Evolutionary conservation across 1,140 invertebrate genomes (phyloP).

Genomic region (Piezodorus guildinii): DNA sequence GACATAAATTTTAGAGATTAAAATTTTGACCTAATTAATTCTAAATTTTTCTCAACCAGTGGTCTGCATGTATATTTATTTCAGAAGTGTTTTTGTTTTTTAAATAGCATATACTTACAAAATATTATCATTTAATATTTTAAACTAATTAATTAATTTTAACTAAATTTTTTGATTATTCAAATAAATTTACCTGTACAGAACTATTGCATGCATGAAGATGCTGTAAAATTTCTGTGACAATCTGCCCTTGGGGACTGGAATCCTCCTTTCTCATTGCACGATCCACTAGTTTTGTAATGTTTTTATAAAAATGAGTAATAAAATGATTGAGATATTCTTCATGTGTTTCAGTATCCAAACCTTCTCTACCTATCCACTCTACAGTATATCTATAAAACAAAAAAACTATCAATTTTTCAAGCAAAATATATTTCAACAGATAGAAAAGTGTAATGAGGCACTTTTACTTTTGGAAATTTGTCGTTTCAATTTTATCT

Average conservation of each 20-base stretch:
- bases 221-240: conserved; percentile 93
- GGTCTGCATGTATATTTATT: too few species aligned
- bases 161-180: not conserved
- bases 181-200: conserved; percentile 48
- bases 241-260: conserved; percentile 83
- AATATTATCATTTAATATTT: too few species aligned
- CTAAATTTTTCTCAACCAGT: too few species aligned
- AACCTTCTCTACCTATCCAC: conserved; percentile 91
- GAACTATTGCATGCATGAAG: conserved; percentile 92
- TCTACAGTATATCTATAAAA: conserved; percentile 77
- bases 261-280: conserved; percentile 93
- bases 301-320: conserved; percentile 87
- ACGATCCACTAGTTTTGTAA: conserved; percentile 81
- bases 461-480: conserved; percentile 62
- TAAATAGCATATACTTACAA: too few species aligned
- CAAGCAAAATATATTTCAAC: not conserved
- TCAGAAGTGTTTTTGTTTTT: too few species aligned
- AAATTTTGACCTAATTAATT: too few species aligned
- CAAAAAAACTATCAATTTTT: not conserved
- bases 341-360: conserved; percentile 82
- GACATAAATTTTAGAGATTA: too few species aligned
- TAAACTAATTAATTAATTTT: too few species aligned
- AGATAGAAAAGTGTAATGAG: not conserved
- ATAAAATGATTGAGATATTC: conserved; percentile 95
- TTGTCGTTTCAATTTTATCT: conserved; percentile 74